A percentile compares a stretch with the other conserved stretches of the same genome.
Evolutionary conservation across 1,140 invertebrate species (phyloP).

Genomic region (Octopus bimaculoides): DNA sequence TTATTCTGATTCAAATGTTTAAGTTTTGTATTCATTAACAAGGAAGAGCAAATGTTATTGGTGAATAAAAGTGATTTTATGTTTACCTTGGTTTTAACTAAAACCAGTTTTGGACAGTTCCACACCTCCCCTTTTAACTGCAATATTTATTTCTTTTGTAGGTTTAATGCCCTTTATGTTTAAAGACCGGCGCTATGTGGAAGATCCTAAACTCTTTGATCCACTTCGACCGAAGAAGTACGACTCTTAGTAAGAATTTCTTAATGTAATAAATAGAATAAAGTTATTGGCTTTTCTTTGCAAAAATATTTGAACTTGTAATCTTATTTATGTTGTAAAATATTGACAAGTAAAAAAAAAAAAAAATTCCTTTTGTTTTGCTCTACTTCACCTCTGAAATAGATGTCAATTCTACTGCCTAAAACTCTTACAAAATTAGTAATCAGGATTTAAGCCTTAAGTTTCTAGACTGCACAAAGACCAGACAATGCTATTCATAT

Average conservation of each 20-base stretch:
- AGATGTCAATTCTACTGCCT: no score
- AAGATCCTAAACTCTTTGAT: conserved; percentile 35
- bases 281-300: background rate
- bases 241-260: background rate
- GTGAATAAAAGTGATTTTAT: background rate
- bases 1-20: no score
- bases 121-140: background rate
- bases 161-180: conserved; percentile 34
- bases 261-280: background rate
- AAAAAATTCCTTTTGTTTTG: background rate
- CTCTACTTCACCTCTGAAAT: background rate
- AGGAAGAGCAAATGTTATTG: background rate
- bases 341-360: background rate
- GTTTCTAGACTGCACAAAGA: no score
- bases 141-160: conserved; percentile 19
- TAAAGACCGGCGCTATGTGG: conserved; percentile 31
- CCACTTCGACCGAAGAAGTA: conserved; percentile 20
- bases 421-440: no score
- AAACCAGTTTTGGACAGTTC: background rate
- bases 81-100: background rate
- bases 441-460: no score
- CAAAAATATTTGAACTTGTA: background rate
- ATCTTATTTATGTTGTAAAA: background rate
- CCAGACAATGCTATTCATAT: no score
- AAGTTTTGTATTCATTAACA: background rate